These are phyloP conservation scores for Isaurus tuberculatus DNA, from an alignment of 92 coral and sea anemone genomes.

Conservation along the genomic window DNA sequence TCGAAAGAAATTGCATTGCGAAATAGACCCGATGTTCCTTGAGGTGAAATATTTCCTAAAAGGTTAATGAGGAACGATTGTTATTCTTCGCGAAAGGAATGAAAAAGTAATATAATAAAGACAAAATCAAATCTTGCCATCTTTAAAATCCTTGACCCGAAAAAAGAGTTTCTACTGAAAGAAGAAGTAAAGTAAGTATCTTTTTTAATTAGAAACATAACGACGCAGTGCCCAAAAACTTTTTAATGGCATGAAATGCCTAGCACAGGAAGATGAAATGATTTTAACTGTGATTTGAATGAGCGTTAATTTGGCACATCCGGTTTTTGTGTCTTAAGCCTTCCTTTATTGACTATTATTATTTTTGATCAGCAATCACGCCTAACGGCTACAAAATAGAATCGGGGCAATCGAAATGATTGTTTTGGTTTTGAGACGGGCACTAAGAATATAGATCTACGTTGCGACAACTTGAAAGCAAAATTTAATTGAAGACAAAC, in stretches of 20 bases:
- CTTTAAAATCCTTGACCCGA: background rate
- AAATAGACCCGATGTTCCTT: too few relatives aligned
- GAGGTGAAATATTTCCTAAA: too few relatives aligned
- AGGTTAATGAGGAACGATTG: too few relatives aligned
- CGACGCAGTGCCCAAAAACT: constrained; percentile 47
- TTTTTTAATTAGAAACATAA: background rate
- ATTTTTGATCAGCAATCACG: constrained; percentile 41
- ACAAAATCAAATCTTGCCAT: background rate
- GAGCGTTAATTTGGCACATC: constrained; percentile 52
- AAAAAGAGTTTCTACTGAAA: background rate
- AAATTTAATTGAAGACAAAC: background rate
- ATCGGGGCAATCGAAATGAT: background rate
- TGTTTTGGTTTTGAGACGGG: constrained; percentile 6
- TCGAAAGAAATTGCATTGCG: too few relatives aligned
- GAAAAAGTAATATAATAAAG: too few relatives aligned
- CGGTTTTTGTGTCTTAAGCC: constrained; percentile 34
- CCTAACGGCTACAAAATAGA: constrained; percentile 1
- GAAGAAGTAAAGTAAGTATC: background rate
- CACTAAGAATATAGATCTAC: constrained; percentile 10
- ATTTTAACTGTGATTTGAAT: constrained; percentile 25
- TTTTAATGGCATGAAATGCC: constrained; percentile 47
- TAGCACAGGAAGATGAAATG: background rate
- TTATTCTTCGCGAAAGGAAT: too few relatives aligned
- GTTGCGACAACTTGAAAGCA: background rate
- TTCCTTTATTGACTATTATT: constrained; percentile 46